These are phyloP conservation scores for Drosophila paracracens DNA, from an alignment of 2,888 invertebrate genomes.

Conservation along the genomic window DNA sequence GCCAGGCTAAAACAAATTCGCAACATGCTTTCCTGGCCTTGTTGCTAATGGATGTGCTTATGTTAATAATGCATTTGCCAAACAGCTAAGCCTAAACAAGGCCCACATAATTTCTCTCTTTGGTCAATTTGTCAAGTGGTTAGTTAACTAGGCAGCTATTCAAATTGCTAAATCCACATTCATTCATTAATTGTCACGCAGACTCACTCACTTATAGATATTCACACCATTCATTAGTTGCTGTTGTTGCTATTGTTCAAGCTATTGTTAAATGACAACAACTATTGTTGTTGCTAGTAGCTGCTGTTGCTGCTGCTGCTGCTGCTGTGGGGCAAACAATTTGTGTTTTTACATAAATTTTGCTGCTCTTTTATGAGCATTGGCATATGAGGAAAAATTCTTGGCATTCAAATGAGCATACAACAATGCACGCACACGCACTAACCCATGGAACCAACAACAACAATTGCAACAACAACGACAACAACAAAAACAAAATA, in stretches of 20 bases:
- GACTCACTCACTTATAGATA: conserved; percentile 8
- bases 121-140: neutral
- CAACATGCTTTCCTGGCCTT: conserved; percentile 17
- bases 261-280: conserved; percentile 52
- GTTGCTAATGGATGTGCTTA: conserved; percentile 19
- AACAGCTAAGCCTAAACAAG: neutral
- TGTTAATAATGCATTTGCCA: neutral
- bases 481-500: conserved; percentile 7
- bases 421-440: conserved; percentile 66
- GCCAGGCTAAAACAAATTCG: conserved; percentile 21
- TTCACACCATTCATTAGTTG: conserved; percentile 16
- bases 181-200: conserved; percentile 53
- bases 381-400: conserved; percentile 46
- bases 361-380: conserved; percentile 36
- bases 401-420: conserved; percentile 68
- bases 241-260: conserved; percentile 26
- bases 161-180: conserved; percentile 3
- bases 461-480: conserved; percentile 17
- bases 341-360: conserved; percentile 65
- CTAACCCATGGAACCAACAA: conserved; percentile 22
- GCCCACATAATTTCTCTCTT: neutral
- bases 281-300: conserved; percentile 33
- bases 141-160: neutral
- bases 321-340: conserved; percentile 49
- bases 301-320: neutral